Conservation (phyloP, 1,140 invertebrate species). For the Megathymus violae region DNA sequence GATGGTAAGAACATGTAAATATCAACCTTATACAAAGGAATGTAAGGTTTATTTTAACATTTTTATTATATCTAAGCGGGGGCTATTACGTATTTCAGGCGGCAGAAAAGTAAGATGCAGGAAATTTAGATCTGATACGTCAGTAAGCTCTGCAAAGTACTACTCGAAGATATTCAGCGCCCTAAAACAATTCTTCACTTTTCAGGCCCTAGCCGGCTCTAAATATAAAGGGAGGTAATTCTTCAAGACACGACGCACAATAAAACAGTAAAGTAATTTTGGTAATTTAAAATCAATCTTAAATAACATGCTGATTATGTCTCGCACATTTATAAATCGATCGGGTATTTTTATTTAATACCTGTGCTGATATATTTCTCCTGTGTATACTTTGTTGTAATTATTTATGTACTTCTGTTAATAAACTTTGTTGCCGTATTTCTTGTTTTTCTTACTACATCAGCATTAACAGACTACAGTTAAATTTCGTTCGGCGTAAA, state of each 20-base stretch:
- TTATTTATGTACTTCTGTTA: constrained; percentile 70
- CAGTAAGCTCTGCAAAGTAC: constrained; percentile 71
- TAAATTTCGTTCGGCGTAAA: no score
- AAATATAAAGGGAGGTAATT: constrained; percentile 76
- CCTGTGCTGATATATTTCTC: constrained; percentile 44
- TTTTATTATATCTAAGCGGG: constrained; percentile 49
- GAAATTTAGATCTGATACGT: constrained; percentile 74
- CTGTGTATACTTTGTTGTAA: constrained; percentile 68
- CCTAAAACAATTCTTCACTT: constrained; percentile 79
- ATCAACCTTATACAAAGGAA: constrained; percentile 51
- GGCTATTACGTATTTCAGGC: constrained; percentile 65
- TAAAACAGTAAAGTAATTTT: constrained; percentile 34
- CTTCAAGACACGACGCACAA: constrained; percentile 18
- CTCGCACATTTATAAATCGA: constrained; percentile 54
- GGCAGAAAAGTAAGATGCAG: constrained; percentile 78
- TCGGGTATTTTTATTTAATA: constrained; percentile 55
- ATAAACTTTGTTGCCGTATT: constrained; percentile 64
- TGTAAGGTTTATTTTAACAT: constrained; percentile 38
- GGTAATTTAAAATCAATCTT: constrained; percentile 20
- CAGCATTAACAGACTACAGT: no score
- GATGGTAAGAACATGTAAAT: constrained; percentile 87
- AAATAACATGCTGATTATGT: no score
- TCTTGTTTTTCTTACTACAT: background rate
- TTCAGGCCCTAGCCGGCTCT: constrained; percentile 72
- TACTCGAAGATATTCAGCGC: constrained; percentile 76